Conservation (phyloP, 1,140 invertebrate genomes). For the Bombus ignitus region DNA sequence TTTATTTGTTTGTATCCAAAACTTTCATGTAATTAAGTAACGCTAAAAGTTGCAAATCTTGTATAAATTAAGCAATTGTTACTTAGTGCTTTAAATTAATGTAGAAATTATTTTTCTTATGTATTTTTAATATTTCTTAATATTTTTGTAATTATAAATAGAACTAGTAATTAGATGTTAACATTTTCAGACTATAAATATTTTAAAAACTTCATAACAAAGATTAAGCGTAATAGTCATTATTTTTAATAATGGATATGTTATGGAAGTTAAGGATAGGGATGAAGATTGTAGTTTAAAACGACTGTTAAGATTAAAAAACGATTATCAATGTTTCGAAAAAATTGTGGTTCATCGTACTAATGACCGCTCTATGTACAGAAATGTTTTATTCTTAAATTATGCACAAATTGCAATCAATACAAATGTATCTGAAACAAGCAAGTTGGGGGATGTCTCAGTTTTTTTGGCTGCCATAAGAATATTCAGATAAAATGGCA, state of each 20-base stretch:
- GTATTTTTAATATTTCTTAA: not conserved
- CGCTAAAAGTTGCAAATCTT: not conserved
- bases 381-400: slow-evolving; percentile 84
- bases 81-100: not conserved
- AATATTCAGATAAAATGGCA: slow-evolving; percentile 80
- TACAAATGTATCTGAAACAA: slow-evolving; percentile 84
- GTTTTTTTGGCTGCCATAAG: slow-evolving; percentile 81
- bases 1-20: not conserved
- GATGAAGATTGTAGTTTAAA: slow-evolving; percentile 46
- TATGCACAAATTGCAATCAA: slow-evolving; percentile 85
- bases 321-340: slow-evolving; percentile 56
- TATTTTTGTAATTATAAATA: not conserved
- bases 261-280: slow-evolving; percentile 24
- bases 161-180: not conserved
- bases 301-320: slow-evolving; percentile 49
- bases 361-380: slow-evolving; percentile 81
- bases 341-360: slow-evolving; percentile 59
- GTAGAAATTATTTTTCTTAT: not conserved
- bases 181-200: not conserved
- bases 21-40: not conserved
- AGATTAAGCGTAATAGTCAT: not conserved
- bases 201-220: not conserved
- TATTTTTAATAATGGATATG: not conserved
- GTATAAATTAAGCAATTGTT: not conserved
- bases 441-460: slow-evolving; percentile 84